These are phyloP conservation scores for Vultur gryphus DNA, from an alignment of 2,797 vertebrate species.

Conservation along the genomic window DNA sequence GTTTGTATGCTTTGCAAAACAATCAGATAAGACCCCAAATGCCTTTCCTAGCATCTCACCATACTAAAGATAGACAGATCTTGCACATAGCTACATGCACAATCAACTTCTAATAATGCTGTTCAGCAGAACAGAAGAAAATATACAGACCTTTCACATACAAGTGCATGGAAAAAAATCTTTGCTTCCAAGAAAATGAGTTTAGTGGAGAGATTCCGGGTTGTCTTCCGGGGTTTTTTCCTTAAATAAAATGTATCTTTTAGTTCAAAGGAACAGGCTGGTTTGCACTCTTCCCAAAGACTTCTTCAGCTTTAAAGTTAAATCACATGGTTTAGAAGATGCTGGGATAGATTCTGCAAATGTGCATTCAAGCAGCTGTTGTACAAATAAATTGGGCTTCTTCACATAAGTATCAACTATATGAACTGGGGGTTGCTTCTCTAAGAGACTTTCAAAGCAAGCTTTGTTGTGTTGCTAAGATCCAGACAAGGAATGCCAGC, in stretches of 20 bases:
- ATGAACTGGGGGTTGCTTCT: background rate
- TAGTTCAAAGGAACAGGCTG: background rate
- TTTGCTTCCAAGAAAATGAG: background rate
- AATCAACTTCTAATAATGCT: background rate
- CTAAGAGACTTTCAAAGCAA: conserved; percentile 20
- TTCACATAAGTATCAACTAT: background rate
- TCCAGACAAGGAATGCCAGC: conserved; percentile 30
- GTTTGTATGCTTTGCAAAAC: background rate
- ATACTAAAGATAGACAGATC: background rate
- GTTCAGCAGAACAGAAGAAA: background rate
- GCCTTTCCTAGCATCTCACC: background rate
- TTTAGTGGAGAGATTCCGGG: background rate
- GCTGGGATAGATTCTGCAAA: background rate
- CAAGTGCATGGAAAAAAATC: background rate
- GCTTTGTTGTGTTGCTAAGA: conserved; percentile 62
- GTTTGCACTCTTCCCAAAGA: background rate
- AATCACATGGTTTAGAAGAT: background rate
- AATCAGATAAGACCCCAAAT: conserved; percentile 10
- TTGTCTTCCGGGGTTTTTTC: background rate
- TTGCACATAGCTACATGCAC: background rate
- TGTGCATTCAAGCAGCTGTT: background rate
- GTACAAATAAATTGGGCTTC: background rate
- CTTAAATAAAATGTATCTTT: background rate
- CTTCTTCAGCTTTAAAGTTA: background rate
- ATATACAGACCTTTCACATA: background rate